Percentiles rank a stretch among this genome's conserved stretches.
phyloP scores from a whole-genome alignment of 2,113 vertebrate genomes.

The Chloroceryle aenea region DNA sequence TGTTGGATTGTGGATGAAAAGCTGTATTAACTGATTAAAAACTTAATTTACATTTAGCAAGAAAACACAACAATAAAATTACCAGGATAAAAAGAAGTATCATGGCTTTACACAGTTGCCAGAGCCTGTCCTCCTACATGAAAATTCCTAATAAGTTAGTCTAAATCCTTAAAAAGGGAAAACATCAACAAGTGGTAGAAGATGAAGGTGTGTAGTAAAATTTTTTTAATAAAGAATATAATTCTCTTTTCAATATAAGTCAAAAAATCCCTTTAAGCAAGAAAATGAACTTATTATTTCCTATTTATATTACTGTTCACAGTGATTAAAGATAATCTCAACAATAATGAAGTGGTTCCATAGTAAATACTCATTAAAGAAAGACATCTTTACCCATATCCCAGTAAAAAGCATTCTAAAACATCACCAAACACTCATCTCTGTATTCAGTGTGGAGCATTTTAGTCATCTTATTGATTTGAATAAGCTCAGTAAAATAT shows the following conservation, averaged over 20 bases:
- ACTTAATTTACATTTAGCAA: neutral
- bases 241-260: neutral
- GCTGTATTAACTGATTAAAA: neutral
- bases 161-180: neutral
- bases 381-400: neutral
- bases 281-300: neutral
- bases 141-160: neutral
- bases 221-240: neutral
- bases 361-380: neutral
- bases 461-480: neutral
- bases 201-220: neutral
- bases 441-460: fast-evolving
- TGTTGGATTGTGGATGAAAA: neutral
- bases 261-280: constrained; percentile 21
- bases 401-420: neutral
- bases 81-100: neutral
- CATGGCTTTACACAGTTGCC: neutral
- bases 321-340: neutral
- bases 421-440: neutral
- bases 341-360: neutral
- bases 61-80: neutral
- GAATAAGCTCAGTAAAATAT: neutral
- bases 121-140: neutral
- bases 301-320: neutral
- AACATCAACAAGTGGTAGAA: neutral